Evolutionary conservation across 2,113 vertebrate genomes (phyloP).

Genomic region (Pachypanchax playfairii): DNA sequence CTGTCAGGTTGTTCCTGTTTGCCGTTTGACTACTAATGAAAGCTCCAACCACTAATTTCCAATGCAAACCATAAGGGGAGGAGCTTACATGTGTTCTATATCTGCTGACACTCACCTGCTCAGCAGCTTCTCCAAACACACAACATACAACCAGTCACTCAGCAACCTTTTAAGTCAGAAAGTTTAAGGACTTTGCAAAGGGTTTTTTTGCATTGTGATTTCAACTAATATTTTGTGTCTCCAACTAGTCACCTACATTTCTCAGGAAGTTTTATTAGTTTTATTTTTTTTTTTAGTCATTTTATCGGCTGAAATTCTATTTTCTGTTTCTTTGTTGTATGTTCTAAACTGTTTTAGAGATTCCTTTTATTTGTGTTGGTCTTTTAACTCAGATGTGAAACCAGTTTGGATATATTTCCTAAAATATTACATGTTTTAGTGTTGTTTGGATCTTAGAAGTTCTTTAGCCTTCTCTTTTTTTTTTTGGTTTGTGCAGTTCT

Average conservation of each 20-base stretch:
- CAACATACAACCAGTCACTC: neutral
- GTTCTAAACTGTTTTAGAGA: neutral
- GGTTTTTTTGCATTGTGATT: no score
- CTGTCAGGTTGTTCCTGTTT: constrained; percentile 20
- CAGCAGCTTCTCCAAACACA: neutral
- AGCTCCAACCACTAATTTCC: constrained; percentile 14
- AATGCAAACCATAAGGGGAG: constrained; percentile 1
- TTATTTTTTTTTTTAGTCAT: neutral
- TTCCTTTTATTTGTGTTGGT: neutral
- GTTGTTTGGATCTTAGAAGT: neutral
- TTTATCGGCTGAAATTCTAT: neutral
- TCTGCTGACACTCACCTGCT: constrained; percentile 3
- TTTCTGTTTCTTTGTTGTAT: neutral
- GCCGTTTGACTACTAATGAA: constrained; percentile 31
- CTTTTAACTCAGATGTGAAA: neutral
- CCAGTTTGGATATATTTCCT: neutral
- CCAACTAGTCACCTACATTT: no score
- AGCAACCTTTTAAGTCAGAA: no score
- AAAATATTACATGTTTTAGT: neutral
- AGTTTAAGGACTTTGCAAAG: no score
- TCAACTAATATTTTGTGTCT: no score
- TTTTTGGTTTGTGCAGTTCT: neutral
- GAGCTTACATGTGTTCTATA: neutral
- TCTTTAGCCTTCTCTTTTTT: constrained; percentile 22
- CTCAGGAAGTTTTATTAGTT: no score